Evolutionary conservation across 2,113 vertebrate species (phyloP), one percentile per base, ranked within the genome.

Genomic region (Lethenteron reissneri): DNA sequence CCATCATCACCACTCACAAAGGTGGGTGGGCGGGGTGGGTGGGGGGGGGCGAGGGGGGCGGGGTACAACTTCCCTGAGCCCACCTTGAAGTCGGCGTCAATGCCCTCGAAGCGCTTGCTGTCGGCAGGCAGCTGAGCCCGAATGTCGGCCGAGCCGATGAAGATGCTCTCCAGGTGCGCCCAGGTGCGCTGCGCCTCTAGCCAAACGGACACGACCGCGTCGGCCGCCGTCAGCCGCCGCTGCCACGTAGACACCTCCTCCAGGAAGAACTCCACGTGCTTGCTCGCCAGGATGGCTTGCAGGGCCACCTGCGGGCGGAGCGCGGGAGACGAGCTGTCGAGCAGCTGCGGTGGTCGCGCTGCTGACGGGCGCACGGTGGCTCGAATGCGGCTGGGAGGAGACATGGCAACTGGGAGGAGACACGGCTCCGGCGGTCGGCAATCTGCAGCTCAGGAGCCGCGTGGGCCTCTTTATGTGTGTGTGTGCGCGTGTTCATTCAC

Each of bases 61-160:
- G 25, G 25, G 25, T 5, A 3, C 25, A 41, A 41, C 25, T 41
- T 41, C 25, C 25, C 25, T 1, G 56, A 58, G 3, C 21, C 56
- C 72, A 88, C 85, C 86, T 88, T 84, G 78, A 89, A 90, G 75
- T 86, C 81, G 11, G 76, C 73, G 74, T 89, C 81, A 62, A 86
- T 81, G 58, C 71, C 74, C 72, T 81, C 76, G 59, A 84, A 86
- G 73, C 78, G 75, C 21, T 77, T 77, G 0, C 84, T 81, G 74
- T 89, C 85, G 73, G 81, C 70, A 57, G 82, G 78, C 12, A 92
- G 79, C 74, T 89, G 84, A 12, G 79, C 79, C 76, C 79, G 75
- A 74, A 84, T 85, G 76, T 85, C 85, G 74, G 83, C 81, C 70
- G 83, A 88, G 72, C 76, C 81, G 76, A 79, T 77, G 73, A 91